Evolutionary conservation across 2,797 vertebrate genomes (phyloP).

Genomic region (Loris lydekkerianus): DNA sequence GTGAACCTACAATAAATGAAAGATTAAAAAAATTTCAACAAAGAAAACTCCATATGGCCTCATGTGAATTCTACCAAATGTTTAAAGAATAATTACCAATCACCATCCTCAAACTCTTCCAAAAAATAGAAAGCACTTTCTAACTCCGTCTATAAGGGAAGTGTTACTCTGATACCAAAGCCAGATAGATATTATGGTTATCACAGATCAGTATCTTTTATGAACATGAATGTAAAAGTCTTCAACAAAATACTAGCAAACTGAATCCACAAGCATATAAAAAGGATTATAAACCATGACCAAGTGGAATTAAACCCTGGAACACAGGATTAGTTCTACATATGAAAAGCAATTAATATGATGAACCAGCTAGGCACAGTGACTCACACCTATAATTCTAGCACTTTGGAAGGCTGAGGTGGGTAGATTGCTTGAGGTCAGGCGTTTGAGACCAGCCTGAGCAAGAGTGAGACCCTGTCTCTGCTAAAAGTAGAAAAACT

Average conservation of each 20-base stretch:
- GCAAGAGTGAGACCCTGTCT: too few relatives aligned
- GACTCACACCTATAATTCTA: too few relatives aligned
- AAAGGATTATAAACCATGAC: conserved; percentile 5
- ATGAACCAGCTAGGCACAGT: not conserved
- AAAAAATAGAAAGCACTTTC: not conserved
- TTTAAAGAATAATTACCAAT: conserved; percentile 47
- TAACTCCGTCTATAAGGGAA: not conserved
- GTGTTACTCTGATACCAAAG: not conserved
- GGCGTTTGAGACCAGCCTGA: too few relatives aligned
- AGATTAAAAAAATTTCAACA: not conserved
- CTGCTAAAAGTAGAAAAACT: too few relatives aligned
- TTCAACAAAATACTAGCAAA: conserved; percentile 7
- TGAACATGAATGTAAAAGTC: conserved; percentile 3
- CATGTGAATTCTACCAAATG: conserved; percentile 47
- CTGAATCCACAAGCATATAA: not conserved
- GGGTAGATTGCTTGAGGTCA: too few relatives aligned
- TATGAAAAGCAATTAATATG: conserved; percentile 31
- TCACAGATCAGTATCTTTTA: not conserved
- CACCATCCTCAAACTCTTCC: not conserved
- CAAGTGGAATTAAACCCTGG: not conserved
- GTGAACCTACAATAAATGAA: not conserved
- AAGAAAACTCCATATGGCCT: not conserved
- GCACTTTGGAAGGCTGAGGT: too few relatives aligned
- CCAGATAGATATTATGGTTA: not conserved
- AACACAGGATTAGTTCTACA: not conserved